Conservation (phyloP, 2,888 invertebrate species). For the Amorpha juglandis region DNA sequence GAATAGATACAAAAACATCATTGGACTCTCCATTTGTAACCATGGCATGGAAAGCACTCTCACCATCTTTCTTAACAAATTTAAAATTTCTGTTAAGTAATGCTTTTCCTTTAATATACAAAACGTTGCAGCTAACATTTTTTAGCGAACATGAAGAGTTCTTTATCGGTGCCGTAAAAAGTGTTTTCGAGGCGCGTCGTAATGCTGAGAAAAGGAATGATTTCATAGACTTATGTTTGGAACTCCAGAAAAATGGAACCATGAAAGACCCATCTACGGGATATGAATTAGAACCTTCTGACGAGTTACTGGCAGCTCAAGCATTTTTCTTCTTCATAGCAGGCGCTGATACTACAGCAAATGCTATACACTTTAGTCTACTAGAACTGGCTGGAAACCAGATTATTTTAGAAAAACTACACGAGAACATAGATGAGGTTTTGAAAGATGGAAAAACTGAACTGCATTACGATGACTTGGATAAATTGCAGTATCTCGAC, state of each 20-base stretch:
- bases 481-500: slow-evolving; percentile 68
- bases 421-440: slow-evolving; percentile 64
- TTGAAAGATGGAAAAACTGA: slow-evolving; percentile 48
- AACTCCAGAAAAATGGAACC: slow-evolving; percentile 57
- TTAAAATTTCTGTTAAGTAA: slow-evolving; percentile 43
- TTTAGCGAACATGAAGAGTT: slow-evolving; percentile 62
- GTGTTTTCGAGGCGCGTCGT: slow-evolving; percentile 53
- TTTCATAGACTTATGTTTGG: slow-evolving; percentile 63
- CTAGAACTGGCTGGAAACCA: slow-evolving; percentile 65
- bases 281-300: slow-evolving; percentile 56
- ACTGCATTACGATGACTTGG: slow-evolving; percentile 58
- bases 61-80: slow-evolving; percentile 44
- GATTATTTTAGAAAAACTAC: slow-evolving; percentile 58
- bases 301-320: slow-evolving; percentile 69
- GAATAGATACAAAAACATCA: slow-evolving; percentile 63
- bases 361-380: slow-evolving; percentile 63
- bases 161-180: slow-evolving; percentile 59
- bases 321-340: slow-evolving; percentile 76
- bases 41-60: slow-evolving; percentile 54
- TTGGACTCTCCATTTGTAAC: slow-evolving; percentile 66
- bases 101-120: slow-evolving; percentile 50
- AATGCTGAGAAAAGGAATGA: slow-evolving; percentile 50
- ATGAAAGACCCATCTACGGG: slow-evolving; percentile 57
- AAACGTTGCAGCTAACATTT: slow-evolving; percentile 51
- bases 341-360: slow-evolving; percentile 73